A percentile compares a stretch with the other conserved stretches of the same genome.
Evolutionary conservation across 2,797 vertebrate genomes (phyloP).

Genomic region (Pseudochromis fuscus): DNA sequence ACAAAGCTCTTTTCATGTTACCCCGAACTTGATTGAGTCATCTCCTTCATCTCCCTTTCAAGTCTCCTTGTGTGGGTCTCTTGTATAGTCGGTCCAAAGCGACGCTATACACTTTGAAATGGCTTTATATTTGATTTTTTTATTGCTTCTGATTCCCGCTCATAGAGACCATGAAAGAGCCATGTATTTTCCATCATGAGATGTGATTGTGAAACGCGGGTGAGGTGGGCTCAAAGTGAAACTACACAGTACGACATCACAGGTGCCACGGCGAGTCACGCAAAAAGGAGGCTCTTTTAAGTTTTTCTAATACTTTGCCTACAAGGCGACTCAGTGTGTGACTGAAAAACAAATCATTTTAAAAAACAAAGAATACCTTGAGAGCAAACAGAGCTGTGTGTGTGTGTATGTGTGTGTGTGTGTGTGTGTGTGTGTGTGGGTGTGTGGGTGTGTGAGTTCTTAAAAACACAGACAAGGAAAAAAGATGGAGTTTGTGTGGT

Average conservation of each 20-base stretch:
- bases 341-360: conserved; percentile 54
- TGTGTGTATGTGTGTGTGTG: conserved; percentile 23
- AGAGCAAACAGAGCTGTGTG: conserved; percentile 36
- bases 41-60: conserved; percentile 77
- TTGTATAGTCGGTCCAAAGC: conserved; percentile 61
- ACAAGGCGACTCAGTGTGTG: conserved; percentile 35
- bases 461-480: conserved; percentile 1
- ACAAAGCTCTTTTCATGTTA: conserved; percentile 64
- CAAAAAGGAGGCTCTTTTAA: conserved; percentile 55
- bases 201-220: conserved; percentile 42
- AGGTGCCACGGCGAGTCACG: conserved; percentile 43
- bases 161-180: conserved; percentile 48
- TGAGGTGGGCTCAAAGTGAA: conserved; percentile 51
- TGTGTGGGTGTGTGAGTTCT: neutral
- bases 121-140: conserved; percentile 64
- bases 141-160: conserved; percentile 55
- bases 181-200: conserved; percentile 47
- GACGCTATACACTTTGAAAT: conserved; percentile 67
- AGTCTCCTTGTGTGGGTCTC: conserved; percentile 68
- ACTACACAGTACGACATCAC: conserved; percentile 49
- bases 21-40: conserved; percentile 70
- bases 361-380: conserved; percentile 45
- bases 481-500: conserved; percentile 6
- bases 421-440: neutral
- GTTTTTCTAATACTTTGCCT: conserved; percentile 49